Percentiles rank a stretch among this genome's conserved stretches.
These are phyloP conservation scores for Aspidiotus destructor DNA, from an alignment of 2,888 invertebrate genomes.

Conservation along the genomic window DNA sequence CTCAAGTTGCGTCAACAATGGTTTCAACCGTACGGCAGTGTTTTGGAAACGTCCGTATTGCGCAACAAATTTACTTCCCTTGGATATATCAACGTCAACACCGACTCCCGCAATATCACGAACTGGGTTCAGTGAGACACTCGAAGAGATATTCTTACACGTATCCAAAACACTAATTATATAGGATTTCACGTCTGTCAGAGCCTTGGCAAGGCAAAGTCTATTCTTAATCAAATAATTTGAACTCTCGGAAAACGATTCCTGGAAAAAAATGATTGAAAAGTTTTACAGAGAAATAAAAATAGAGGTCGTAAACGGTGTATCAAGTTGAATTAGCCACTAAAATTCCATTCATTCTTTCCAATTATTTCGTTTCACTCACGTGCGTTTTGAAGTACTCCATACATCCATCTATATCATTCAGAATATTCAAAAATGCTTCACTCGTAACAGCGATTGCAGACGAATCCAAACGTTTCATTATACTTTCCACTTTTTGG, in stretches of 20 bases:
- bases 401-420: slow-evolving; percentile 76
- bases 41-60: slow-evolving; percentile 95
- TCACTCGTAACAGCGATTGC: slow-evolving; percentile 74
- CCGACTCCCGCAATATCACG: slow-evolving; percentile 37
- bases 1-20: slow-evolving; percentile 74
- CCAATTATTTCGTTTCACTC: slow-evolving; percentile 40
- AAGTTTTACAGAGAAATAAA: slow-evolving; percentile 19
- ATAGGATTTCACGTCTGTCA: slow-evolving; percentile 68
- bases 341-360: no score
- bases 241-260: slow-evolving; percentile 73
- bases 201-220: slow-evolving; percentile 70
- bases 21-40: slow-evolving; percentile 72
- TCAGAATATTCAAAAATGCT: slow-evolving; percentile 68
- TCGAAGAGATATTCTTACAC: slow-evolving; percentile 48
- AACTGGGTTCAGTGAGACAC: slow-evolving; percentile 42
- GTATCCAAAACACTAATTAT: slow-evolving; percentile 45
- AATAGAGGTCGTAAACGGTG: slow-evolving; percentile 32
- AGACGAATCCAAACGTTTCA: slow-evolving; percentile 61
- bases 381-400: slow-evolving; percentile 74
- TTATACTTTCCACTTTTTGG: slow-evolving; percentile 68
- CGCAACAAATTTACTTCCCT: slow-evolving; percentile 51
- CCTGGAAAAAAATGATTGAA: slow-evolving; percentile 45
- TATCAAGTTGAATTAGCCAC: not conserved
- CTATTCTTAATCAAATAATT: slow-evolving; percentile 73
- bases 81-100: slow-evolving; percentile 33